Base-by-base conservation (phyloP, 2,113 vertebrate genomes). In the Pontoporia blainvillei region DNA sequence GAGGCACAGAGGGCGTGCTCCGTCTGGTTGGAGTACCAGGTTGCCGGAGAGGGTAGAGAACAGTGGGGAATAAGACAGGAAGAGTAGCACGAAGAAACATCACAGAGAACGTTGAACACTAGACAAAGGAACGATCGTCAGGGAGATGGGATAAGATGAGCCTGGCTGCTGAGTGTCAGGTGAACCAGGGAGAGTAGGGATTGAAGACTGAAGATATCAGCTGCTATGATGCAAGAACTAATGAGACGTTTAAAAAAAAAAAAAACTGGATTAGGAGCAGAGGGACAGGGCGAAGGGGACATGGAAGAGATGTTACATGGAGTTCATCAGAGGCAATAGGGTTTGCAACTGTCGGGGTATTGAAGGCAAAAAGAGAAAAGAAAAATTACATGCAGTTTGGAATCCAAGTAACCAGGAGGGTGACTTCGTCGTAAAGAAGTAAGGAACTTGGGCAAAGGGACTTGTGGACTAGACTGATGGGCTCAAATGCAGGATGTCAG, bases 61-160 rank as follows among this genome's bases (percentile, higher is more conserved):
- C 10, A 13, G 20, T 12, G 0, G n/a, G 7, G 44, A 86, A 6
- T 5, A 44, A 73, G 71, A 31, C 8, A 27, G 27, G 85, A 41
- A 79, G 31, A 46, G 44, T 0, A 46, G 29, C 17, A 14, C 8
- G 1, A 20, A 25, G 54, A 41, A 36, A 8, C 9, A 6, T 1
- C 1, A 8, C 36, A 13, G 23, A 46, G 62, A 34, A 29, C 0
- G 6, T 0, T 2, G 3, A 41, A 6, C 27, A 29, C 27, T 7
- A 49, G 57, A 71, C 8, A 11, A 23, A 8, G n/a, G 62, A 17
- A 39, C 1, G 1, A 15, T 0, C n/a, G 1, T 0, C 20, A 31
- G 29, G 14, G 36, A 36, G 1, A 3, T 0, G 3, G 41, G 23
- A 13, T 5, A 1, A 39, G 23, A 14, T 7, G 5, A 44, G 64